These are phyloP conservation scores for Drosophila ficusphila DNA, from an alignment of 1,140 invertebrate genomes.

Conservation along the genomic window DNA sequence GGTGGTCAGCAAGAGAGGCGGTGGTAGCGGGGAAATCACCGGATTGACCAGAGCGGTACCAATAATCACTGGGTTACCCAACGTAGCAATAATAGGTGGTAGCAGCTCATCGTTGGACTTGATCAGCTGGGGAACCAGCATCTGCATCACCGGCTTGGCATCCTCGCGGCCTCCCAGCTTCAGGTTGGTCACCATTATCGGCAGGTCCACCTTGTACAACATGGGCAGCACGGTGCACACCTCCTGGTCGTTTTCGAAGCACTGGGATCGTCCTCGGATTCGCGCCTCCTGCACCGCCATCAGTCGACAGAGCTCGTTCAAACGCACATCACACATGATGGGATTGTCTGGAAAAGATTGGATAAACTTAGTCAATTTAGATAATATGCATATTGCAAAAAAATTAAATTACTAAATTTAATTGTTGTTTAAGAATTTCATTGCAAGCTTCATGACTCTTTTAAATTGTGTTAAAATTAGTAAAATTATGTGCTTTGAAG, in stretches of 20 bases:
- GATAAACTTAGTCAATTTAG: background rate
- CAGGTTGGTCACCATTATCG: conserved; percentile 53
- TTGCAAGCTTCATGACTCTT: too few relatives aligned
- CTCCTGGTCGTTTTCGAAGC: conserved; percentile 85
- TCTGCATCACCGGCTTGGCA: conserved; percentile 54
- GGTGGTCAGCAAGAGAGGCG: conserved; percentile 21
- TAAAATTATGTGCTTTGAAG: too few relatives aligned
- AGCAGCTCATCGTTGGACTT: conserved; percentile 76
- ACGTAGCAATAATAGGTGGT: conserved; percentile 84
- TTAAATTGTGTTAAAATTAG: too few relatives aligned
- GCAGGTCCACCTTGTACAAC: conserved; percentile 77
- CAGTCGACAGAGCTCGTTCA: conserved; percentile 88
- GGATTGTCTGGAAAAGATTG: conserved; percentile 88
- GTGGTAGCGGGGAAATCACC: conserved; percentile 11
- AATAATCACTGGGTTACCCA: conserved; percentile 84
- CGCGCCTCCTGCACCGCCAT: conserved; percentile 89
- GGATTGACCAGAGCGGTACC: conserved; percentile 58
- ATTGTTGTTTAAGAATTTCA: too few relatives aligned
- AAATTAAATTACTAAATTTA: too few relatives aligned
- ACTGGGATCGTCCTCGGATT: conserved; percentile 86
- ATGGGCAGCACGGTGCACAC: conserved; percentile 84
- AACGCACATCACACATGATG: conserved; percentile 88
- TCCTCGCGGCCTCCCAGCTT: conserved; percentile 31
- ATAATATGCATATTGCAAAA: too few relatives aligned
- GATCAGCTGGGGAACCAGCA: conserved; percentile 70